These are phyloP conservation scores for Liasis olivaceus DNA, from an alignment of 2,797 vertebrate genomes.

Conservation along the genomic window DNA sequence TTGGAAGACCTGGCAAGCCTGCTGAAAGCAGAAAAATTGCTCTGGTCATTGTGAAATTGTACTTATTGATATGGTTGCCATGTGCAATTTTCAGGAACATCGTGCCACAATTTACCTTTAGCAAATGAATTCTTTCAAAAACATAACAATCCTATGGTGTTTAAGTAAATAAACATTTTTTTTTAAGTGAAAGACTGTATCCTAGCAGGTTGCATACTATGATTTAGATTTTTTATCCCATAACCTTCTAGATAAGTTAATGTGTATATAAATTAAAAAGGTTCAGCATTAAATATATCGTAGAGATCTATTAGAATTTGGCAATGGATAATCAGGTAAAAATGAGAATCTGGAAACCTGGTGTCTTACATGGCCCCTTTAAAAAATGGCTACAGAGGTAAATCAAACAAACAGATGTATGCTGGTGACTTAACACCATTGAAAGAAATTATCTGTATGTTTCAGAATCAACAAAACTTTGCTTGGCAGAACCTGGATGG, in stretches of 20 bases:
- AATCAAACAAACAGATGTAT: neutral
- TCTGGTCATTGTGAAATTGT: conserved; percentile 39
- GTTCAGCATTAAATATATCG: neutral
- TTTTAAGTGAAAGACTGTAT: conserved; percentile 2
- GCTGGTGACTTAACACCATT: neutral
- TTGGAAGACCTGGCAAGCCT: conserved; percentile 26
- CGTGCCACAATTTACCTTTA: conserved; percentile 42
- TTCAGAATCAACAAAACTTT: neutral
- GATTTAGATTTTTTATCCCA: conserved; percentile 30
- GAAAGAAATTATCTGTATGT: neutral
- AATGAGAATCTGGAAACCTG: conserved; percentile 35
- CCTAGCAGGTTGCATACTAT: neutral
- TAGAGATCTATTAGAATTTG: conserved; percentile 15
- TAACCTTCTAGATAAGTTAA: neutral
- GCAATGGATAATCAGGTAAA: conserved; percentile 50
- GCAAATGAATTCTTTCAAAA: conserved; percentile 52
- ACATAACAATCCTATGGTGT: conserved; percentile 27
- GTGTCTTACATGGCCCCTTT: neutral
- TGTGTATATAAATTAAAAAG: neutral
- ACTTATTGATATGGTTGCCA: conserved; percentile 55
- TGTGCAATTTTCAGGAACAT: conserved; percentile 38
- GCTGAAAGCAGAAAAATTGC: conserved; percentile 53
- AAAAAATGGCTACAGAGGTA: neutral
- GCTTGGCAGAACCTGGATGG: neutral
- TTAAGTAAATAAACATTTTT: conserved; percentile 34